Conservation (phyloP, 2,113 vertebrate genomes). For the Thinocorus orbignyianus region DNA sequence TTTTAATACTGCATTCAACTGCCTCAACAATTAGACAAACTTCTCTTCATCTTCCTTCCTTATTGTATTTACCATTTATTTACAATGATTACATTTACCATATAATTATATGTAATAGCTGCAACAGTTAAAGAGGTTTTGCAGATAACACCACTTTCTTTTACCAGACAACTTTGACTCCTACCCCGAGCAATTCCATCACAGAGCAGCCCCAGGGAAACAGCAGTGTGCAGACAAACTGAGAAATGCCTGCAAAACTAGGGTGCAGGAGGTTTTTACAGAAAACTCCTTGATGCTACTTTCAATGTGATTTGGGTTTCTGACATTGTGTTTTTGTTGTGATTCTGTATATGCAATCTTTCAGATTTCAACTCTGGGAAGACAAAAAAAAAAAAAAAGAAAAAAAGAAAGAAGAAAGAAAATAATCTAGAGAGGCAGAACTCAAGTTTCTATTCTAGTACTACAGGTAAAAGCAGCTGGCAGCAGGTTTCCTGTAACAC, state of each 20-base stretch:
- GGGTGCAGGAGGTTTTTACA: fast-evolving
- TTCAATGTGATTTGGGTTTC: background rate
- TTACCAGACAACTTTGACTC: background rate
- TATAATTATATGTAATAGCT: background rate
- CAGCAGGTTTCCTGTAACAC: background rate
- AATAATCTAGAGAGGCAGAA: background rate
- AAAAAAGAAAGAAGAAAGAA: background rate
- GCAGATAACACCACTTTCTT: background rate
- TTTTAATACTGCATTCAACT: background rate
- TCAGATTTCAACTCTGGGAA: background rate
- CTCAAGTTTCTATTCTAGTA: background rate
- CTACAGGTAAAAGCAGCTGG: background rate
- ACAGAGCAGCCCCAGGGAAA: background rate
- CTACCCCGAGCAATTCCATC: background rate
- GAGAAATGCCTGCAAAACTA: background rate
- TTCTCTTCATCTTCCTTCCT: background rate
- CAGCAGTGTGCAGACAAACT: background rate
- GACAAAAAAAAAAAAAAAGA: background rate
- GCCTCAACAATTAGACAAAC: background rate
- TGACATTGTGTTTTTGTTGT: background rate
- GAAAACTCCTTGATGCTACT: background rate
- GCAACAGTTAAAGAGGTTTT: background rate
- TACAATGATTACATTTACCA: background rate
- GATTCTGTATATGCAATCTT: background rate
- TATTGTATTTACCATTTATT: background rate